A percentile compares a stretch with the other conserved stretches of the same genome.
These are phyloP conservation scores for Hemaris fuciformis DNA, from an alignment of 2,888 invertebrate species.

Conservation along the genomic window DNA sequence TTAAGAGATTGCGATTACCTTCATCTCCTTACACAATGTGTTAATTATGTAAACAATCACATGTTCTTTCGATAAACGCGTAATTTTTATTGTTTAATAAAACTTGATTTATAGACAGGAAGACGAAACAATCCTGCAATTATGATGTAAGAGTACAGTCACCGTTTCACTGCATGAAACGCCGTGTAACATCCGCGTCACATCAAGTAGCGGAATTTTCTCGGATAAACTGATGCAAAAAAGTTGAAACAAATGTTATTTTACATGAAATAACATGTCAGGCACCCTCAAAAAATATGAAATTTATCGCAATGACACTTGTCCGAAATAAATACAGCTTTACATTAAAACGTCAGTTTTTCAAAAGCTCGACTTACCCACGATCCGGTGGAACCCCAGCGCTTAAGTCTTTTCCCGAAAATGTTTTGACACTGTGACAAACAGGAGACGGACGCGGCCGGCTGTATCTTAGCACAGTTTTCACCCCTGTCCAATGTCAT, in stretches of 20 bases:
- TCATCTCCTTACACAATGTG: not conserved
- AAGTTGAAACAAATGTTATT: not conserved
- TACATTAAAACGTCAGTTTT: not conserved
- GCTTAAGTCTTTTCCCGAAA: constrained; percentile 84
- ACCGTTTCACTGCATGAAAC: not conserved
- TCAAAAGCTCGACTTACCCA: constrained; percentile 79
- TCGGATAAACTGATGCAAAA: not conserved
- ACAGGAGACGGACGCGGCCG: constrained; percentile 76
- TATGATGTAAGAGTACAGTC: constrained; percentile 4
- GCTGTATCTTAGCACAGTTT: constrained; percentile 74
- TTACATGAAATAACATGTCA: not conserved
- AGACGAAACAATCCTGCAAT: not conserved
- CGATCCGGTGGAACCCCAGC: constrained; percentile 89
- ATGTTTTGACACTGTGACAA: constrained; percentile 83
- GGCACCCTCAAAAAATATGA: not conserved
- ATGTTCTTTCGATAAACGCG: not conserved
- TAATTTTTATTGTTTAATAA: constrained; percentile 1
- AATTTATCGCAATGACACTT: not conserved
- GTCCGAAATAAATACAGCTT: not conserved
- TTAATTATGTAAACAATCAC: not conserved
- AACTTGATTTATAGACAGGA: not conserved
- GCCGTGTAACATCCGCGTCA: not conserved
- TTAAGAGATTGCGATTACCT: not conserved
- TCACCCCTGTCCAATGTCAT: constrained; percentile 77
- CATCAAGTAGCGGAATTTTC: not conserved